phyloP scores from a whole-genome alignment of 2,888 invertebrate species.

The Yponomeuta malinellus region DNA sequence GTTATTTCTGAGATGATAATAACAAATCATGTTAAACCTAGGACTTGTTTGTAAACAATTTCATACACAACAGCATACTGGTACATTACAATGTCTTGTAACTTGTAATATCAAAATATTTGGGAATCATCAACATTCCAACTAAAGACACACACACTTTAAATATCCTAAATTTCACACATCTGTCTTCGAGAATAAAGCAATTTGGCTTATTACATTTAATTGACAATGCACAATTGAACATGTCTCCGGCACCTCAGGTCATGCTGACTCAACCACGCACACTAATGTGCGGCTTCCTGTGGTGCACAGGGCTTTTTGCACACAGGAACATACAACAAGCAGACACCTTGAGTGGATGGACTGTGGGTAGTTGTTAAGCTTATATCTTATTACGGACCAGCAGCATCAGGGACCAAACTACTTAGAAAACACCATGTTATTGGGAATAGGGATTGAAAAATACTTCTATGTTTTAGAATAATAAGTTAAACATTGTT shows the following conservation, averaged over 20 bases:
- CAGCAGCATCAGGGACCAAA: background rate
- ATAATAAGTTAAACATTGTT: no score
- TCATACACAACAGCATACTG: background rate
- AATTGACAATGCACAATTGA: conserved; percentile 65
- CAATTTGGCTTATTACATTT: conserved; percentile 64
- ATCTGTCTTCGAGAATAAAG: background rate
- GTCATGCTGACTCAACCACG: conserved; percentile 52
- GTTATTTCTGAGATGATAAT: background rate
- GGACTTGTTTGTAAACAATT: background rate
- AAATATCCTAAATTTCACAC: background rate
- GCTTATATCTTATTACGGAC: background rate
- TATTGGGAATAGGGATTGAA: no score
- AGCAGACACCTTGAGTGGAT: background rate
- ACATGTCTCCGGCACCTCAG: conserved; percentile 49
- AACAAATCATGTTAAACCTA: background rate
- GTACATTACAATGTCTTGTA: background rate
- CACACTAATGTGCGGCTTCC: conserved; percentile 16
- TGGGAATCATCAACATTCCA: background rate
- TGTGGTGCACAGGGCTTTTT: background rate
- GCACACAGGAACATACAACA: conserved; percentile 8
- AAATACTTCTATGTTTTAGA: no score
- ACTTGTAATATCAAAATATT: background rate
- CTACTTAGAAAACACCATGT: no score
- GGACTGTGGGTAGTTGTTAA: conserved; percentile 4
- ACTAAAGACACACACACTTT: background rate